These are phyloP conservation scores for Lasioglossum baleicum DNA, from an alignment of 1,140 invertebrate genomes.

Conservation along the genomic window DNA sequence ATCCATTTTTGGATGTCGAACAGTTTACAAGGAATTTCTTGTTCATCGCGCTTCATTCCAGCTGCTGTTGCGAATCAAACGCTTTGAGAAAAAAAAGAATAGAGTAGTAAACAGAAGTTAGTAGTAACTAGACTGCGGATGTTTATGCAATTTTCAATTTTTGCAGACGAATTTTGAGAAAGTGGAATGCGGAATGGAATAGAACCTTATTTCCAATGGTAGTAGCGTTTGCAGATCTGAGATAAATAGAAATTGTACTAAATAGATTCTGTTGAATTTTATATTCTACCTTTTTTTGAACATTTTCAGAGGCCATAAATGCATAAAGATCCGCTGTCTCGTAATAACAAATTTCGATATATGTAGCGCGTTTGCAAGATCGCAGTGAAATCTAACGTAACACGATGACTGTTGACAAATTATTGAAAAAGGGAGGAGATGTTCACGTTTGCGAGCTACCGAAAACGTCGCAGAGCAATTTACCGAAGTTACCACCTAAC, in stretches of 20 bases:
- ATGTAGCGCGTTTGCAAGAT: background rate
- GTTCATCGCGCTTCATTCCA: constrained; percentile 5
- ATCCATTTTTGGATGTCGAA: constrained; percentile 56
- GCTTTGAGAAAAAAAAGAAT: background rate
- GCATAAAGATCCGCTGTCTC: too few relatives aligned
- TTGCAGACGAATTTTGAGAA: too few relatives aligned
- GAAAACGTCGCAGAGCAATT: constrained; percentile 62
- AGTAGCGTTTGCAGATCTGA: too few relatives aligned
- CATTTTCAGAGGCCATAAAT: too few relatives aligned
- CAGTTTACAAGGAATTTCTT: constrained; percentile 7
- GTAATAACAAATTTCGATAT: constrained; percentile 1
- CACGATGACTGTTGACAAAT: background rate
- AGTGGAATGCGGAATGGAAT: too few relatives aligned
- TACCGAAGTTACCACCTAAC: constrained; percentile 69
- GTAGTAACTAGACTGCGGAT: background rate
- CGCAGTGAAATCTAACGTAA: background rate
- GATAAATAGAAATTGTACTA: too few relatives aligned
- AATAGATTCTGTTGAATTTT: too few relatives aligned
- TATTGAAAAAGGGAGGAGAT: constrained; percentile 4
- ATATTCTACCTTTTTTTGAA: too few relatives aligned
- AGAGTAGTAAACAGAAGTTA: background rate
- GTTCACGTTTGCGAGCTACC: constrained; percentile 66
- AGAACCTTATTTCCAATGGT: too few relatives aligned
- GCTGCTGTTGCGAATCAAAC: background rate
- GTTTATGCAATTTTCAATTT: too few relatives aligned